Base-by-base conservation (phyloP, 2,888 invertebrate species). In the Aspidapion aeneum region DNA sequence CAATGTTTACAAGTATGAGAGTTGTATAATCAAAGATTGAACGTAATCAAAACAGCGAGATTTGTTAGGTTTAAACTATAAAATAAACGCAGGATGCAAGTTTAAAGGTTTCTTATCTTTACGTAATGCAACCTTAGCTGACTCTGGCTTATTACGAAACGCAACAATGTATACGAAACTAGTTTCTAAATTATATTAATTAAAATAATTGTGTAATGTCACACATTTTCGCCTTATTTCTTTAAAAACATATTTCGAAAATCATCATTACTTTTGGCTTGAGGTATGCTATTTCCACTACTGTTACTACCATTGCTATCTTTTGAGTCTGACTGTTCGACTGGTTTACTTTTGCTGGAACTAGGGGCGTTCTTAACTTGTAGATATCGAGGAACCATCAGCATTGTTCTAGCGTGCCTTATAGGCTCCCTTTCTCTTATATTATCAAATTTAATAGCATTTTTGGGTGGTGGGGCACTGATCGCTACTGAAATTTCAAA, bases 401-500 rank as follows among this genome's bases (percentile, higher is more conserved):
- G 63, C 54, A 75, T 67, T 65, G 75, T 78, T 68, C 75, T 71
- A 0, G 78, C 66, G 69, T 77, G 73, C 35, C 77, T 68, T 1
- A 63, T 63, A 2, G 73, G 71, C 57, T 70, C 70, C n/a, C 17
- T 21, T 2, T 60, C 64, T 18, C 54, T 55, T 54, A 55, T 55
- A 1, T 58, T 20, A 54, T 54, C 55, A 1, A 20, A 54, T n/a
- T n/a, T n/a, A 21, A 19, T 61, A 9, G 61, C 62, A 58, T 68
- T 83, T 48, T 85, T 81, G 52, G 80, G 81, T 0, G 90, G 89
- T 1, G 90, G 90, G 69, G 88, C 86, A 74, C 90, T 90, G 63
- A 90, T 84, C 12, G 88, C 86, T 2, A 90, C 90, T 17, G 82
- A 85, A 65, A 97, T 89, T 1, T 79, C 80, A 69, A 86, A 83